These are phyloP conservation scores for Meiosimyza platycephala DNA, from an alignment of 2,888 invertebrate genomes.

Conservation along the genomic window DNA sequence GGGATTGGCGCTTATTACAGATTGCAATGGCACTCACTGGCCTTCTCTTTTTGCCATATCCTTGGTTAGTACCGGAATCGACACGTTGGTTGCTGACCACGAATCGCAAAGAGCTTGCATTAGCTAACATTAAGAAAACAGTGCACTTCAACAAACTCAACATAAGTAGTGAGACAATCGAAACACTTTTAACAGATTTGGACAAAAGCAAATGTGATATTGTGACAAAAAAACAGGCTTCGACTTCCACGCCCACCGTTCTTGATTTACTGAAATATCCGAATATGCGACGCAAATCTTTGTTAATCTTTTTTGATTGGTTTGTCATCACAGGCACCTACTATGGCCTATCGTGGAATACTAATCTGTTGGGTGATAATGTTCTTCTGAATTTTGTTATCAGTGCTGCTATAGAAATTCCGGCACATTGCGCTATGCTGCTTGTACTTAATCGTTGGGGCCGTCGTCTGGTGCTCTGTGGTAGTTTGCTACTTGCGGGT, in stretches of 20 bases:
- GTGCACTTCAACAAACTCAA: conserved; percentile 75
- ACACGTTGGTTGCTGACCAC: conserved; percentile 78
- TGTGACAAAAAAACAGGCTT: conserved; percentile 41
- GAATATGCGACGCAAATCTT: conserved; percentile 73
- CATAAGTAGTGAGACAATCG: conserved; percentile 70
- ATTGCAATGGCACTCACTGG: conserved; percentile 78
- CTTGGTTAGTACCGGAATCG: conserved; percentile 83
- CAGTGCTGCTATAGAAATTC: conserved; percentile 80
- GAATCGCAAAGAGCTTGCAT: conserved; percentile 73
- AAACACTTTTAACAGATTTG: conserved; percentile 68
- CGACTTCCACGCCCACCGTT: conserved; percentile 60
- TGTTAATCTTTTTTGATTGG: conserved; percentile 81
- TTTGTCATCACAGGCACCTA: conserved; percentile 82
- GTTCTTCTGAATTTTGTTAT: conserved; percentile 78
- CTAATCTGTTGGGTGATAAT: conserved; percentile 78
- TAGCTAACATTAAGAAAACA: conserved; percentile 72
- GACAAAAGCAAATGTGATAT: not conserved
- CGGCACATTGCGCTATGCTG: conserved; percentile 76
- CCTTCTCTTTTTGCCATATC: conserved; percentile 75
- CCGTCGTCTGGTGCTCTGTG: conserved; percentile 75
- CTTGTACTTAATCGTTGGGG: conserved; percentile 78
- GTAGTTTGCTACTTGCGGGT: conserved; percentile 76
- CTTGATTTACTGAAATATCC: conserved; percentile 74
- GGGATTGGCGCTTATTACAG: conserved; percentile 78
- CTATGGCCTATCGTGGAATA: conserved; percentile 82